Conservation (phyloP, 2,113 vertebrate genomes). For the Vulpes ferrilata region DNA sequence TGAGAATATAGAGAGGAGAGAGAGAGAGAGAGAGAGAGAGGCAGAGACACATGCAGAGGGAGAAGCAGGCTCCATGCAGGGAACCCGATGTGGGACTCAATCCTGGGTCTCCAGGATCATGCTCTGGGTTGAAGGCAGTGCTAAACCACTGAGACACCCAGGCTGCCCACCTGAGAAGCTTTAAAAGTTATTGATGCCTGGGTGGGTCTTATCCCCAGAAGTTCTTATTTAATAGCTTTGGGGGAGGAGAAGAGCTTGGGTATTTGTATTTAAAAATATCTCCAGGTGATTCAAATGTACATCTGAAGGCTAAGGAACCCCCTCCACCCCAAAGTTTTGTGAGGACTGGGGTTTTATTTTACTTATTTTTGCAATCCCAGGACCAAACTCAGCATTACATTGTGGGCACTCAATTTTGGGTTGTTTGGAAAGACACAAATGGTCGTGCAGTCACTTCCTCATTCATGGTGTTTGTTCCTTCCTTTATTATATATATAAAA, state of each 20-base stretch:
- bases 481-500: not conserved
- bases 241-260: not conserved
- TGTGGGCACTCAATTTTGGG: not conserved
- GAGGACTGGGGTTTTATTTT: not conserved
- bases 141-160: too few species aligned
- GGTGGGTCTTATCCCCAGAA: not conserved
- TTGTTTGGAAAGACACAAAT: not conserved
- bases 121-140: too few species aligned
- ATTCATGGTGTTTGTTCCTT: not conserved
- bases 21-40: too few species aligned
- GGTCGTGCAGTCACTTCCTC: not conserved
- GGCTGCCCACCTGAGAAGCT: not conserved
- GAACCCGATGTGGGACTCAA: too few species aligned
- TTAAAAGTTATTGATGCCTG: slow-evolving; percentile 5
- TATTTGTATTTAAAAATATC: not conserved
- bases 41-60: too few species aligned
- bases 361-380: not conserved
- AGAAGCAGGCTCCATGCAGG: too few species aligned
- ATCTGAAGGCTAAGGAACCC: not conserved
- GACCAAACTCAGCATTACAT: not conserved
- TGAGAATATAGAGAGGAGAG: too few species aligned
- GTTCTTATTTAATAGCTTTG: slow-evolving; percentile 13
- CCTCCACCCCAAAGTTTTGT: not conserved
- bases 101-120: too few species aligned
- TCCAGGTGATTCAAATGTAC: slow-evolving; percentile 6